Conservation (phyloP, 2,797 vertebrate species). For the Chelmon rostratus region DNA sequence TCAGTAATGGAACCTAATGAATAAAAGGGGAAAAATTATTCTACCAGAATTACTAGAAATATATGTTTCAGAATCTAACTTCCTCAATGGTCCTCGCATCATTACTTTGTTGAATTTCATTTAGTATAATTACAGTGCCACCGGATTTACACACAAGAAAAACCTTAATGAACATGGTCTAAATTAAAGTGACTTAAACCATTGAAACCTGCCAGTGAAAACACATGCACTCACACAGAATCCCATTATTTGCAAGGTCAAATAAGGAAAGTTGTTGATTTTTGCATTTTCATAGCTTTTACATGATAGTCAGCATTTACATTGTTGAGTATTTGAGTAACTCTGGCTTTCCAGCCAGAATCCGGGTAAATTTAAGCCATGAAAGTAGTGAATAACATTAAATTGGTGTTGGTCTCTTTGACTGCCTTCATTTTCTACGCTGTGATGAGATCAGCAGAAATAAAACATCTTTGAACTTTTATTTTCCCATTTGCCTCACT, state of each 20-base stretch:
- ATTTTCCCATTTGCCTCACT: constrained; percentile 43
- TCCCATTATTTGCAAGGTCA: background rate
- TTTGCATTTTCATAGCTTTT: background rate
- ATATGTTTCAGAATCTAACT: background rate
- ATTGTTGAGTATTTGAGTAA: background rate
- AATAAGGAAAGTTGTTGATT: background rate
- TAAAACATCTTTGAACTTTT: constrained; percentile 35
- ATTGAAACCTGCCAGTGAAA: background rate
- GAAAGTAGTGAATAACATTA: background rate
- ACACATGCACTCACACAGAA: background rate
- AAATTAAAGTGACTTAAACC: background rate
- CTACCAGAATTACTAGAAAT: background rate
- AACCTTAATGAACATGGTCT: background rate
- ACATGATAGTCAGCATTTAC: background rate
- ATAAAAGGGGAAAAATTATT: background rate
- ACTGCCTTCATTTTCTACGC: constrained; percentile 19
- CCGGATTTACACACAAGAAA: background rate
- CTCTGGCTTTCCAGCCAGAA: background rate
- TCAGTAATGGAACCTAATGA: constrained; percentile 11
- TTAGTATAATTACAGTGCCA: constrained; percentile 22
- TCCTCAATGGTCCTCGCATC: background rate
- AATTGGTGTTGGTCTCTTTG: constrained; percentile 3
- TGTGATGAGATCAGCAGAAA: constrained; percentile 45
- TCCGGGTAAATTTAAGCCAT: background rate
- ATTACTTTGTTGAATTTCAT: constrained; percentile 14